These are phyloP conservation scores for Alcis repandata DNA, from an alignment of 2,888 invertebrate genomes.

Conservation along the genomic window DNA sequence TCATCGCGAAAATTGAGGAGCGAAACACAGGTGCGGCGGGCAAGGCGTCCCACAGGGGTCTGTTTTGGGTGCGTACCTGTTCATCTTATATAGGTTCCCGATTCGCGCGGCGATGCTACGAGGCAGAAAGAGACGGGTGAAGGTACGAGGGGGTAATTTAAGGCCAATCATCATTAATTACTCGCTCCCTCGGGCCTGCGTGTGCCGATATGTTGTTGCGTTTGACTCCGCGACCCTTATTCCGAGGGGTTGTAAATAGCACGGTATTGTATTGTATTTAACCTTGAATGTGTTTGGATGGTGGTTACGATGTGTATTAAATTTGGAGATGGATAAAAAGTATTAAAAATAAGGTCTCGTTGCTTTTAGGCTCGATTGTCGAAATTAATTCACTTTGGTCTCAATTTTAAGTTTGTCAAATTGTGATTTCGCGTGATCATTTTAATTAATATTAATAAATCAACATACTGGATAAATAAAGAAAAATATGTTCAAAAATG, in stretches of 20 bases:
- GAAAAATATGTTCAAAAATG: too few relatives aligned
- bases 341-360: too few relatives aligned
- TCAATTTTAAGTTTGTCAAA: too few relatives aligned
- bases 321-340: neutral
- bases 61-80: slow-evolving; percentile 76
- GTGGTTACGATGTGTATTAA: slow-evolving; percentile 21
- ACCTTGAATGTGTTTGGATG: slow-evolving; percentile 38
- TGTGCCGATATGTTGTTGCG: slow-evolving; percentile 59
- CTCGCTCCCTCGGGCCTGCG: slow-evolving; percentile 76
- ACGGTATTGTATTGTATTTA: slow-evolving; percentile 53
- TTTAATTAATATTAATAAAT: too few relatives aligned
- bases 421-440: too few relatives aligned
- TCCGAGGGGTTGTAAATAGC: slow-evolving; percentile 51
- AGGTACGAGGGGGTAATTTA: slow-evolving; percentile 80
- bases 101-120: slow-evolving; percentile 67
- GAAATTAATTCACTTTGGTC: too few relatives aligned
- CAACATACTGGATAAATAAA: too few relatives aligned
- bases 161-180: slow-evolving; percentile 87
- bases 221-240: slow-evolving; percentile 53
- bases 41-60: slow-evolving; percentile 75
- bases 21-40: slow-evolving; percentile 66
- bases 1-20: slow-evolving; percentile 62
- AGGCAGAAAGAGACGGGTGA: slow-evolving; percentile 63
- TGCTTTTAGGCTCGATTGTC: too few relatives aligned
- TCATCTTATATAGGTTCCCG: slow-evolving; percentile 79